Evolutionary conservation across 2,888 invertebrate species (phyloP).

Genomic region (Phoronis australis): DNA sequence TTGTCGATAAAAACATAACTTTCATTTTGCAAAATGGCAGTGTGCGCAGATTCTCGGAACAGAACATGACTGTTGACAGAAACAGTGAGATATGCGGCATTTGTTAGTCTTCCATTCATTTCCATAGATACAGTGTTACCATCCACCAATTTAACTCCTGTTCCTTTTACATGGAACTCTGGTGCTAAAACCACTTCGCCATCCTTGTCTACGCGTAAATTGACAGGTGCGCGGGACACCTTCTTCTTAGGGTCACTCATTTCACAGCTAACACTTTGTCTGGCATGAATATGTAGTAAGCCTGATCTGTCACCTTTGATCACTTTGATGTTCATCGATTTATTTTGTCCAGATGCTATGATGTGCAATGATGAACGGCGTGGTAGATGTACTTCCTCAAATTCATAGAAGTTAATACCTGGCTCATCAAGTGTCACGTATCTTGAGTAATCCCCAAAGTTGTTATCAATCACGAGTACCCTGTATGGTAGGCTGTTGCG

Average conservation of each 20-base stretch:
- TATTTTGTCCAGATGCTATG: slow-evolving; percentile 9
- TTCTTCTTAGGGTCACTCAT: slow-evolving; percentile 21
- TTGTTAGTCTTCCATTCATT: slow-evolving; percentile 24
- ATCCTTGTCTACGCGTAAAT: slow-evolving; percentile 23
- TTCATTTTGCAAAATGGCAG: slow-evolving; percentile 20
- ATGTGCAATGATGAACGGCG: slow-evolving; percentile 26
- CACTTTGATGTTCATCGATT: slow-evolving; percentile 17
- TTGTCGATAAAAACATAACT: slow-evolving; percentile 16
- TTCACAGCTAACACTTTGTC: slow-evolving; percentile 21
- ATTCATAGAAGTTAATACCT: slow-evolving; percentile 12
- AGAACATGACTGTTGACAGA: slow-evolving; percentile 22
- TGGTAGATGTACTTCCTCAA: slow-evolving; percentile 29
- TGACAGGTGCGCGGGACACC: slow-evolving; percentile 26
- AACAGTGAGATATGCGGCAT: slow-evolving; percentile 22
- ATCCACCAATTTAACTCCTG: slow-evolving; percentile 15
- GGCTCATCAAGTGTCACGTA: slow-evolving; percentile 26
- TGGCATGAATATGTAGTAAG: slow-evolving; percentile 21
- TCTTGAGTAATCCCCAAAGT: slow-evolving; percentile 20
- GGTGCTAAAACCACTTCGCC: slow-evolving; percentile 24
- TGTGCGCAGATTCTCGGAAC: slow-evolving; percentile 22
- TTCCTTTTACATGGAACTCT: slow-evolving; percentile 27
- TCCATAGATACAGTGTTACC: slow-evolving; percentile 13
- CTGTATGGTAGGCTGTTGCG: slow-evolving; percentile 17
- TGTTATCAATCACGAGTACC: slow-evolving; percentile 25
- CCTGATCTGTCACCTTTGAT: slow-evolving; percentile 27